Percentiles rank a stretch among this genome's conserved stretches.
Evolutionary conservation across 2,888 invertebrate genomes (phyloP).

Genomic region (Alcis repandata): DNA sequence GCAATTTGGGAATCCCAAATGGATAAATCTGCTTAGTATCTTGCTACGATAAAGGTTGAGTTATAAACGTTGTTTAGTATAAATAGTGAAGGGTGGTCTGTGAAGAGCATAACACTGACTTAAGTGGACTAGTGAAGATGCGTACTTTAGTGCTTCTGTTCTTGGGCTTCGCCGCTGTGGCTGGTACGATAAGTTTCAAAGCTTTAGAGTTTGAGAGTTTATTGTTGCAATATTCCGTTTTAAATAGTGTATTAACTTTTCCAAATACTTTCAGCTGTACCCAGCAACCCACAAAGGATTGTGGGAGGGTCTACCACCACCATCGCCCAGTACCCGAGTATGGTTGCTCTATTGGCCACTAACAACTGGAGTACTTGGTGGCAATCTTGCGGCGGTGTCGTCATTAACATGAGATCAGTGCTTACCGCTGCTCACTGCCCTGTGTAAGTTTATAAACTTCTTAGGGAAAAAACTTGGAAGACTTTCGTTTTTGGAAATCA

Average conservation of each 20-base stretch:
- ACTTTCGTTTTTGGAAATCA: too few relatives aligned
- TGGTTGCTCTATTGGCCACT: slow-evolving; percentile 48
- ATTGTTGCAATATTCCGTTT: too few relatives aligned
- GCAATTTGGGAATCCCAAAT: slow-evolving; percentile 4
- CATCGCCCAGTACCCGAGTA: slow-evolving; percentile 52
- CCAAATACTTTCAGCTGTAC: slow-evolving; percentile 29
- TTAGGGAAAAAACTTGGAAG: background rate
- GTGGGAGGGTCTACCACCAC: slow-evolving; percentile 54
- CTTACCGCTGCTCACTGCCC: slow-evolving; percentile 55
- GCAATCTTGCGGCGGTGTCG: slow-evolving; percentile 53
- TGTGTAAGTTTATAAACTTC: slow-evolving; percentile 43
- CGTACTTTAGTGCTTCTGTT: slow-evolving; percentile 10
- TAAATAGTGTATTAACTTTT: background rate
- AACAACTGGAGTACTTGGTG: slow-evolving; percentile 38
- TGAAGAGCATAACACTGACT: background rate
- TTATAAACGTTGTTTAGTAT: background rate
- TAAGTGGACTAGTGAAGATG: slow-evolving; percentile 1
- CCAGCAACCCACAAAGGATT: slow-evolving; percentile 47
- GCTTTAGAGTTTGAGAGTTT: background rate
- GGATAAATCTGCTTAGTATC: background rate
- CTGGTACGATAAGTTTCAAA: background rate
- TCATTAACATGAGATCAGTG: slow-evolving; percentile 49
- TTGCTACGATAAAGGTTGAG: background rate
- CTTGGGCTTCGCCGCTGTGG: slow-evolving; percentile 49
- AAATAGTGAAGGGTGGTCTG: background rate